A percentile compares a stretch with the other conserved stretches of the same genome.
These are phyloP conservation scores for Tetramorium simillimum DNA, from an alignment of 1,140 invertebrate genomes.

Conservation along the genomic window DNA sequence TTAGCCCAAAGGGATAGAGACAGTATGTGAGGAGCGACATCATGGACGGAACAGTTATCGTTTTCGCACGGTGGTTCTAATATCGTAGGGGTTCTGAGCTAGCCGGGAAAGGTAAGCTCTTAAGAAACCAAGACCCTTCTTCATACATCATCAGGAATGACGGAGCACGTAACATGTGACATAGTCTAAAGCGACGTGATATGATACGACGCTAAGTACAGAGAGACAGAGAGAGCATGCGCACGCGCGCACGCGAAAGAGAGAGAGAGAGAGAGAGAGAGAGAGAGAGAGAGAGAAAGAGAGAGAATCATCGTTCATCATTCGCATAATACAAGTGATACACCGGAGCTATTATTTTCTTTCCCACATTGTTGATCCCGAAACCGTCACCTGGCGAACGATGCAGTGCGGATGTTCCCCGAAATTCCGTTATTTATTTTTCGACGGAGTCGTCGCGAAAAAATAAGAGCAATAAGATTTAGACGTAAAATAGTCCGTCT, in stretches of 20 bases:
- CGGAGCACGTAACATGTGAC: slow-evolving; percentile 59
- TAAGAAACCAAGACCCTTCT: slow-evolving; percentile 64
- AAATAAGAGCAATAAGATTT: neutral
- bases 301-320: slow-evolving; percentile 67
- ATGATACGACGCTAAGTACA: slow-evolving; percentile 41
- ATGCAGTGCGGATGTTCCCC: neutral
- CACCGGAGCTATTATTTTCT: slow-evolving; percentile 42
- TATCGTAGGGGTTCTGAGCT: neutral
- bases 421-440: slow-evolving; percentile 37
- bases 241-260: neutral
- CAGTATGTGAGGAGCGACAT: neutral
- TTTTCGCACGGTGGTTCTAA: slow-evolving; percentile 15
- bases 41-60: slow-evolving; percentile 24
- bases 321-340: slow-evolving; percentile 56
- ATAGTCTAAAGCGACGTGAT: slow-evolving; percentile 43
- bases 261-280: neutral
- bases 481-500: neutral
- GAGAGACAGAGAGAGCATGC: neutral
- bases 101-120: slow-evolving; percentile 55
- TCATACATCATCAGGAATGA: slow-evolving; percentile 67
- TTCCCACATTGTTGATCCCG: slow-evolving; percentile 30
- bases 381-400: slow-evolving; percentile 1
- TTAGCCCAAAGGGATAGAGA: slow-evolving; percentile 15
- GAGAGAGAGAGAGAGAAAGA: neutral
- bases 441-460: neutral